A percentile compares a stretch with the other conserved stretches of the same genome.
Conservation (phyloP, 1,140 invertebrate genomes). For the Drosophila mauritiana region DNA sequence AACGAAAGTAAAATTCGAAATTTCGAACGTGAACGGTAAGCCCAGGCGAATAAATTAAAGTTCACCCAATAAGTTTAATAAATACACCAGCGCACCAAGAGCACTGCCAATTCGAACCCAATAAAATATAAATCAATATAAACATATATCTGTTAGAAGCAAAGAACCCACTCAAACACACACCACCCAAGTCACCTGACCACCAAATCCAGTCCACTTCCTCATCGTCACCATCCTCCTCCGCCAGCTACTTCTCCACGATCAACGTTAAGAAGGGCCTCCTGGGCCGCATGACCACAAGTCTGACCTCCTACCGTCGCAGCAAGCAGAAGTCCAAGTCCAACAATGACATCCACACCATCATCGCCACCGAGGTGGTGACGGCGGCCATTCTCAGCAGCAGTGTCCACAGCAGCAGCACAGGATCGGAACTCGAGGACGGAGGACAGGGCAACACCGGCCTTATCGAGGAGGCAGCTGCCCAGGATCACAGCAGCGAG, state of each 20-base stretch:
- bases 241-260: conserved; percentile 77
- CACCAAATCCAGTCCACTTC: conserved; percentile 3
- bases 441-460: background rate
- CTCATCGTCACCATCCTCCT: background rate
- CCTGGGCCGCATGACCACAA: conserved; percentile 82
- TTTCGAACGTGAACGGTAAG: conserved; percentile 32
- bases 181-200: conserved; percentile 1
- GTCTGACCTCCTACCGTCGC: conserved; percentile 80
- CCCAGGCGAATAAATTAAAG: conserved; percentile 39
- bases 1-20: conserved; percentile 60
- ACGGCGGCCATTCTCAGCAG: conserved; percentile 54
- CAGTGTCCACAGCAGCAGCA: conserved; percentile 40
- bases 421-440: conserved; percentile 30
- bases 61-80: background rate
- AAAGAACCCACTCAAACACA: conserved; percentile 30
- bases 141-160: background rate
- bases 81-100: conserved; percentile 27
- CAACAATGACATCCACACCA: conserved; percentile 81
- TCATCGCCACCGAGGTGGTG: conserved; percentile 67
- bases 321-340: conserved; percentile 83
- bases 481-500: background rate
- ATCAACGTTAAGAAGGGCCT: conserved; percentile 82
- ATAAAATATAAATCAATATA: background rate
- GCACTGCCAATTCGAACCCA: conserved; percentile 25
- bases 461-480: conserved; percentile 3